Base-by-base conservation (phyloP, 2,888 invertebrate genomes). In the Plemyria rubiginata region DNA sequence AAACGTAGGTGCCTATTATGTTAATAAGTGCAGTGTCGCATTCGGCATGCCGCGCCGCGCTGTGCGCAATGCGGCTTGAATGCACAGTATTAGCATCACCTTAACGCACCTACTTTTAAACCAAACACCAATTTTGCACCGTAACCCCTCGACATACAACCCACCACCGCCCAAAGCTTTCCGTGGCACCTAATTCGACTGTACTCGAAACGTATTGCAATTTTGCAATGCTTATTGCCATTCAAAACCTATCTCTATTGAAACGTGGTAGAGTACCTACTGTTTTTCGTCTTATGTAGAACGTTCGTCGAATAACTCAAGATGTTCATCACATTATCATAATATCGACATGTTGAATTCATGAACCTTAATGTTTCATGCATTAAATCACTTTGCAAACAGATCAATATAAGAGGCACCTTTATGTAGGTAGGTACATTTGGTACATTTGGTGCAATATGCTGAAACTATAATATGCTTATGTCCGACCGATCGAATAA, bases 51-150 rank as follows among this genome's bases (percentile, higher is more conserved):
- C 70, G 63, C 70, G n/a, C n/a, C n/a, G n/a, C n/a, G n/a, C 70
- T 11, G 65, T 67, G 73, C 73, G 74, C 76, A 76, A 73, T 76
- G 78, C 75, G 72, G 70, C 71, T 70, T 71, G 68, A 75, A 79
- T 80, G 77, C 75, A 74, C 74, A 72, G 71, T 72, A 78, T 77
- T 79, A 76, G 76, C 76, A 78, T 73, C 68, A 69, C 68, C 65
- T 65, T 70, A 67, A 69, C 63, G 66, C 69, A 54, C 66, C 70
- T 67, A 64, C 65, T 53, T 53, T 51, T 13, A 65, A 66, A 59
- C 36, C 8, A 53, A 58, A 51, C 48, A 54, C 46, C 45, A 56
- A 65, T 51, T 52, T 55, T 48, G 38, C 50, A 57, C 60, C 62
- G 11, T 69, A 70, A 46, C 46, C 48, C 45, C 11, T 46, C 28